Base-by-base conservation (phyloP, 2,113 vertebrate species). In the Platichthys flesus region DNA sequence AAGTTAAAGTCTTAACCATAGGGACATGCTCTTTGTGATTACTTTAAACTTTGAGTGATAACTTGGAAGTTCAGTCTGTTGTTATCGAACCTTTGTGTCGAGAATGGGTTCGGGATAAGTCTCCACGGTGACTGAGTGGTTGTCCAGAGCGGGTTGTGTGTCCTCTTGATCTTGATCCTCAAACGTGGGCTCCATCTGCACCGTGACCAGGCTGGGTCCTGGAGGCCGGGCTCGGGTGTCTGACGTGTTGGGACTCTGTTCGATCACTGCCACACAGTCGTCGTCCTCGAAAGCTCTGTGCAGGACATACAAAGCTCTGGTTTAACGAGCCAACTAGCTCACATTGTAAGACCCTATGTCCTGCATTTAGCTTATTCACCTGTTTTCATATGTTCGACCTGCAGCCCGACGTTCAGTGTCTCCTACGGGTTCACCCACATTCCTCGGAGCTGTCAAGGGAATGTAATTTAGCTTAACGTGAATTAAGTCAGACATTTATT, bases 231-330 rank as follows among this genome's bases (percentile, higher is more conserved):
- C 90, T 42, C 83, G 57, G 8, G 89, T 93, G 74, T 92, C 89
- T 0, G 91, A 92, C 0, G 83, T 91, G 57, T 93, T 89, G 13
- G 89, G 92, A 58, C 88, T 91, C 87, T 92, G 90, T 62, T 93
- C 40, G 0, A 89, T 92, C 69, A 93, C 86, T 5, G 45, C 87
- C 37, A 85, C 85, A 20, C 88, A 87, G 40, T 92, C 90, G 8
- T 95, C 94, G 16, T 94, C 92, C 79, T 95, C 94, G 85, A 95
- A 96, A 7, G 93, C 94, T 83, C 95, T 95, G 80, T 1, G 69
- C 3, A 47, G 45, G 45, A 70, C 26, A 72, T 21, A 71, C 7
- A 64, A 9, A 18, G 51, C 9, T 47, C 1, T 16, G 5, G 8
- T 28, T 70, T 66, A 3, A 42, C 21, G 37, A 1, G 31, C 21